Base-by-base conservation (phyloP, 2,797 vertebrate genomes). In the Novumbra hubbsi region DNA sequence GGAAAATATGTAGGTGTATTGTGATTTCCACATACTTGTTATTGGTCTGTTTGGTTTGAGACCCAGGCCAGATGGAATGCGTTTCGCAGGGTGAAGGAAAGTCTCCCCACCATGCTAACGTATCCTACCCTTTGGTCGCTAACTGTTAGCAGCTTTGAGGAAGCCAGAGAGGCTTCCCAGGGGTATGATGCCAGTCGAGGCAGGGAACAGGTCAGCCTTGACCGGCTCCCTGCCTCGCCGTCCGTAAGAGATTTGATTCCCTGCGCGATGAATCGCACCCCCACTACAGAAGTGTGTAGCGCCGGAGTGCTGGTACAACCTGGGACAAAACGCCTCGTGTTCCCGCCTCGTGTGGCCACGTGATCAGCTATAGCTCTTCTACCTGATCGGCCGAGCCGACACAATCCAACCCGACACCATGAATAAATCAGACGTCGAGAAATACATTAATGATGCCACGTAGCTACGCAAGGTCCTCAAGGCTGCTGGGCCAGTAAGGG, bases 341-440 rank as follows among this genome's bases (percentile, higher is more conserved):
- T 71, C 45, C 12, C 1, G 60, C 73, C 70, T 14, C 68, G 73
- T 72, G 68, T 80, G 78, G 11, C 41, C 41, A 85, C 72, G 70
- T 68, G 32, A 9, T 24, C 64, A 65, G 72, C 73, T 78, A 79
- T 64, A 75, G 75, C 66, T 75, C 52, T 82, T 84, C 81, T 78
- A 87, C 78, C 80, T 76, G 72, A 80, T 49, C 72, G 2, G 50
- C 76, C 72, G 64, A 2, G 50, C 76, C 72, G 64, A 81, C 17
- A 27, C 76, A 76, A 83, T 76, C 67, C 28, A 50, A 17, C 5
- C 73, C 75, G 28, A 50, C 68, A 50, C 28, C 75, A 91, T 90
- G 86, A 93, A 91, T 89, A 91, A 92, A 84, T 92, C 85, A 92
- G 89, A 84, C 73, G 74, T 89, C 85, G 76, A 12, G 73, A 78